Evolutionary conservation across 2,113 vertebrate species (phyloP).

Genomic region (Axis porcinus): DNA sequence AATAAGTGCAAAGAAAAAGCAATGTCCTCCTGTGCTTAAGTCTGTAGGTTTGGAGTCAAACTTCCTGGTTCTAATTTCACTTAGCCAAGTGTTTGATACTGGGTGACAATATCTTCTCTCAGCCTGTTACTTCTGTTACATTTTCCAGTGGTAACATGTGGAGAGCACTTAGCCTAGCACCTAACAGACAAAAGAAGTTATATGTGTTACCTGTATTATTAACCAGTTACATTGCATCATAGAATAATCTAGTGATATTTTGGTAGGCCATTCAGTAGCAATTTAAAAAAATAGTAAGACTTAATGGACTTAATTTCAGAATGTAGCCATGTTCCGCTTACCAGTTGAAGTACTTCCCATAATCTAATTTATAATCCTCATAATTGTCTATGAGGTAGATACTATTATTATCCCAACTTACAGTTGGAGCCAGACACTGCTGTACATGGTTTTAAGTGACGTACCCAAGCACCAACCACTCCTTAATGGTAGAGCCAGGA

Average conservation of each 20-base stretch:
- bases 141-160: neutral
- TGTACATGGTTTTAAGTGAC: neutral
- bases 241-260: neutral
- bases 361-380: neutral
- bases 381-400: neutral
- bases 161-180: neutral
- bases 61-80: neutral
- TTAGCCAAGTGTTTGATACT: neutral
- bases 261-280: neutral
- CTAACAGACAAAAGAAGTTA: neutral
- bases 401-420: neutral
- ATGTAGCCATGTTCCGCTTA: neutral
- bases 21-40: neutral
- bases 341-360: neutral
- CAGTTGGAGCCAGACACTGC: neutral
- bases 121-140: neutral
- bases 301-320: neutral
- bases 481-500: neutral
- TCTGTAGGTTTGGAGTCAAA: neutral
- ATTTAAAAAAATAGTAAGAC: neutral
- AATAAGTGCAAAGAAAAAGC: neutral
- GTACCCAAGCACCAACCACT: neutral
- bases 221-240: neutral
- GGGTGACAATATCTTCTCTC: neutral
- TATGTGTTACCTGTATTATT: neutral